These are phyloP conservation scores for Hydrotaea cyrtoneurina DNA, from an alignment of 2,888 invertebrate genomes.

Conservation along the genomic window DNA sequence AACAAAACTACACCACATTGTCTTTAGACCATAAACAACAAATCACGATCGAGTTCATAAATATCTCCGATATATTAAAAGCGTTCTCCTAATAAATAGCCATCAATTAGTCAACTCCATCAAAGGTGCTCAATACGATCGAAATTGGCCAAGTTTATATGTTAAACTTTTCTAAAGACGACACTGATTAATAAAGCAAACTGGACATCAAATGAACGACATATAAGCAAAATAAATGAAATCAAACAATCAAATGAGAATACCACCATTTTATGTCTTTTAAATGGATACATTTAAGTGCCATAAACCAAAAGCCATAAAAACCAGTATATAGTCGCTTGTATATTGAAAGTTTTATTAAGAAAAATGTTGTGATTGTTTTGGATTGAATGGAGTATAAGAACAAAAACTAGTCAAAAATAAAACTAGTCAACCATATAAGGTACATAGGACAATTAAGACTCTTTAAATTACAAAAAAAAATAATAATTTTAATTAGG, in stretches of 20 bases:
- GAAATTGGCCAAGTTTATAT: not conserved
- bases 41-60: constrained; percentile 10
- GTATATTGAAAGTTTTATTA: not conserved
- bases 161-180: not conserved
- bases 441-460: not conserved
- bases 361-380: not conserved
- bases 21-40: not conserved
- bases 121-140: not conserved
- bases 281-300: constrained; percentile 40
- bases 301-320: constrained; percentile 16
- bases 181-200: not conserved
- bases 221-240: not conserved
- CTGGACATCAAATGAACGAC: not conserved
- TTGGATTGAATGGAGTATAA: not conserved
- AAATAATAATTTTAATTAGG: too few species aligned
- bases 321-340: not conserved
- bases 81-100: constrained; percentile 14
- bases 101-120: not conserved
- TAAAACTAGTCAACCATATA: not conserved
- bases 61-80: not conserved
- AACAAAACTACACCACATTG: not conserved
- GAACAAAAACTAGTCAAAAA: not conserved
- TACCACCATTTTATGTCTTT: not conserved
- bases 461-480: too few species aligned
- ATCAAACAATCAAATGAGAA: not conserved